Evolutionary conservation across 2,888 invertebrate genomes (phyloP).

Genomic region (Tricholauxania praeusta): DNA sequence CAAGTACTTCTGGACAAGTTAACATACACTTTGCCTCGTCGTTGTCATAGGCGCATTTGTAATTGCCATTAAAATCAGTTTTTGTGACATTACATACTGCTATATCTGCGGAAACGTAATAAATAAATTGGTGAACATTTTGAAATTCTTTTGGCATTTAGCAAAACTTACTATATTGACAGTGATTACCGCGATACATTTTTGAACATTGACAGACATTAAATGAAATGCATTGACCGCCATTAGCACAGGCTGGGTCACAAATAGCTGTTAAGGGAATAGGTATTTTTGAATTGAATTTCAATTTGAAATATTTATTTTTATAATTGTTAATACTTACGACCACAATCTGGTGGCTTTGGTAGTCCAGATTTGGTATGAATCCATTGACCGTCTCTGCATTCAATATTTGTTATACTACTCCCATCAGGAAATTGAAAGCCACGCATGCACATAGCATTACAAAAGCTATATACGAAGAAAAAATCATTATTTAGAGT

Average conservation of each 20-base stretch:
- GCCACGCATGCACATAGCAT: conserved; percentile 75
- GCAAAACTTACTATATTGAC: conserved; percentile 60
- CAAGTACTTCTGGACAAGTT: conserved; percentile 73
- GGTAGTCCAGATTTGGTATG: conserved; percentile 75
- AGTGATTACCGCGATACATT: conserved; percentile 69
- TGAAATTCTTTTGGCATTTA: conserved; percentile 43
- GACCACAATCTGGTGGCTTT: conserved; percentile 78
- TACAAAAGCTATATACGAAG: conserved; percentile 72
- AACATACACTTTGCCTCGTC: conserved; percentile 75
- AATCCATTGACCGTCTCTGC: conserved; percentile 78
- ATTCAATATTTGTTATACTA: conserved; percentile 75
- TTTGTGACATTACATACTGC: conserved; percentile 71
- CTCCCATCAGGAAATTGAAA: conserved; percentile 82
- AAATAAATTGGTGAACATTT: conserved; percentile 61
- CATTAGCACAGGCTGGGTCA: conserved; percentile 81
- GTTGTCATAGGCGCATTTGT: conserved; percentile 76
- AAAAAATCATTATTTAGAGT: neutral
- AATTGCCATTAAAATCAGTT: conserved; percentile 81
- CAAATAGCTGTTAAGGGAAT: conserved; percentile 69
- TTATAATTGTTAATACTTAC: conserved; percentile 66
- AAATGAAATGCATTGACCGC: conserved; percentile 82
- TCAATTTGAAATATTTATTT: neutral
- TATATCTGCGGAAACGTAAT: conserved; percentile 65
- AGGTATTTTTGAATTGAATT: neutral
- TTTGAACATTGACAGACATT: conserved; percentile 84